Evolutionary conservation across 2,888 invertebrate genomes (phyloP), one percentile per base, ranked within the genome.

Genomic region (Silvanus unidentatus): DNA sequence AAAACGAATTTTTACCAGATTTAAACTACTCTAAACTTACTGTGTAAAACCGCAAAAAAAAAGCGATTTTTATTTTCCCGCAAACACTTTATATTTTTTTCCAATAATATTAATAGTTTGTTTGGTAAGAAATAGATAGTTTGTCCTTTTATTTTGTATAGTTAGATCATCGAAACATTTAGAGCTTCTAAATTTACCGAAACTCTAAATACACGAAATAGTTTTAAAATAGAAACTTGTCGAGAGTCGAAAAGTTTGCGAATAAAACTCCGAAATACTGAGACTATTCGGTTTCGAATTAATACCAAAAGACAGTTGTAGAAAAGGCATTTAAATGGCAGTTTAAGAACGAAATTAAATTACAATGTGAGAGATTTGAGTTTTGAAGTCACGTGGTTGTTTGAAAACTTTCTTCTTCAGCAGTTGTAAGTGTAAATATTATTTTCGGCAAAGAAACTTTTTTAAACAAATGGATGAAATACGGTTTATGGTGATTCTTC

Each of bases 171-270:
- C 50, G 46, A 45, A 40, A 38, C 22, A 40, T 39, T 36, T 42
- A 44, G 46, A 46, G 27, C 42, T 43, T 49, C 52, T 52, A 51
- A 50, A 53, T 51, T 51, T 54, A 53, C 40, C 50, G 44, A 43
- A 50, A 47, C 48, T 48, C 42, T 42, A 43, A 45, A 54, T 37
- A 37, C 43, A 46, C 49, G 47, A 48, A 49, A 45, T 50, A 49
- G 49, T 53, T 56, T 53, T 53, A 54, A 56, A 55, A 54, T 53
- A 53, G 54, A 49, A 49, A 40, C 43, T 35, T 48, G 44, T 43
- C 46, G 49, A 43, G n/a, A n/a, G 38, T 48, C 38, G 45, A 44
- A 49, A 52, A 50, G 45, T 52, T 52, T 50, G 48, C 54, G 43
- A 52, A 54, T 52, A 50, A 47, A 53, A 42, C 48, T 22, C 22